phyloP scores from a whole-genome alignment of 2,113 vertebrate species.

The Serinus canaria region DNA sequence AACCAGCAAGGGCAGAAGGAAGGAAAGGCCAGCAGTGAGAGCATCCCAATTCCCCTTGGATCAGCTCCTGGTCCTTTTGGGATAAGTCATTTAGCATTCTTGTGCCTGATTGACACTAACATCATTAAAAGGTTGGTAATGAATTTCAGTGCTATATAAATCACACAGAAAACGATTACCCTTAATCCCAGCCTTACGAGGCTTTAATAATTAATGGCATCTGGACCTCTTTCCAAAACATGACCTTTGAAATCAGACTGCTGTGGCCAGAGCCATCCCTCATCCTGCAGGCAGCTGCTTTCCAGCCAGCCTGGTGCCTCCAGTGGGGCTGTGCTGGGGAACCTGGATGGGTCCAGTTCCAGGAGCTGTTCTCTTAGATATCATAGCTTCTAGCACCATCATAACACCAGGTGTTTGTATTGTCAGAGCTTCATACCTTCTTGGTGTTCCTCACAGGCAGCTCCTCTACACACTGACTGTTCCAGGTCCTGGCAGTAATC shows the following conservation, averaged over 20 bases:
- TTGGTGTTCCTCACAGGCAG: no score
- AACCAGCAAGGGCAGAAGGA: not conserved
- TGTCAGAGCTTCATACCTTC: no score
- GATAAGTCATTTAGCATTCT: not conserved
- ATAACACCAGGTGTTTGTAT: no score
- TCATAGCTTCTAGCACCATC: no score
- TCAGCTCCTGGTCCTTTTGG: not conserved
- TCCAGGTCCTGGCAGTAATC: no score
- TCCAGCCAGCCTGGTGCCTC: not conserved
- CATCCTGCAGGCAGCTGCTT: not conserved
- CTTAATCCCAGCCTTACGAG: not conserved
- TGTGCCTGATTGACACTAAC: not conserved
- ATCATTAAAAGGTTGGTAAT: conserved; percentile 1
- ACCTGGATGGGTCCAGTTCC: not conserved
- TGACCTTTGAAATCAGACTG: not conserved
- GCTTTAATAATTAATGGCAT: conserved; percentile 41
- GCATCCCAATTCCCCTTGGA: not conserved
- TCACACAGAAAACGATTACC: not conserved
- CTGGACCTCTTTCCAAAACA: conserved; percentile 6
- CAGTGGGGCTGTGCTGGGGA: not conserved
- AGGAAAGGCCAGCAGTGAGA: not conserved
- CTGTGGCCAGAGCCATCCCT: not conserved
- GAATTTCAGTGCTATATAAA: conserved; percentile 17
- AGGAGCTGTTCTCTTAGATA: no score
- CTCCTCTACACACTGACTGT: no score